Evolutionary conservation across 1,140 invertebrate genomes (phyloP).

Genomic region (Aphelenchoides fujianensis): DNA sequence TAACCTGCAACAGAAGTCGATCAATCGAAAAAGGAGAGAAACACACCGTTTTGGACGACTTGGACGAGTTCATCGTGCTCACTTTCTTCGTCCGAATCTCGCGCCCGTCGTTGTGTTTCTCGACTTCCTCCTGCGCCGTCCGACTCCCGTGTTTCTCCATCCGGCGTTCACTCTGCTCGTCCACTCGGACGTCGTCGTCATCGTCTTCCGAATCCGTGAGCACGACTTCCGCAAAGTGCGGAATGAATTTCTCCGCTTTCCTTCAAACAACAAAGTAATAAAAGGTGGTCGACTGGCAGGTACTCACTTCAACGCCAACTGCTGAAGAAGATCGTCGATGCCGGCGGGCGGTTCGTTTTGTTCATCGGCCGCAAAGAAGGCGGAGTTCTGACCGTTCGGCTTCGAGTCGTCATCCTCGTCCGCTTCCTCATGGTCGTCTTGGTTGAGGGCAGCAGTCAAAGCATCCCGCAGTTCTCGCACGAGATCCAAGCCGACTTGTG

Average conservation of each 20-base stretch:
- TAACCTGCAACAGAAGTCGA: constrained; percentile 6
- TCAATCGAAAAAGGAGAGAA: background rate
- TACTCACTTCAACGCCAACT: constrained; percentile 8
- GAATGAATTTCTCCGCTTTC: constrained; percentile 24
- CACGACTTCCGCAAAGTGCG: constrained; percentile 18
- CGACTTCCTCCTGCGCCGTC: constrained; percentile 29
- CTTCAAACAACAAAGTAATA: constrained; percentile 12
- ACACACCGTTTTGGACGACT: constrained; percentile 1
- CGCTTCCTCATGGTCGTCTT: background rate
- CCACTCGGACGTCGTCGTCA: constrained; percentile 24
- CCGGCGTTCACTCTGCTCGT: constrained; percentile 23
- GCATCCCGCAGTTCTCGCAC: background rate
- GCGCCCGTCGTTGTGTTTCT: constrained; percentile 16
- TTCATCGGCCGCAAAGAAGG: too few relatives aligned
- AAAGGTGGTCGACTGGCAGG: background rate
- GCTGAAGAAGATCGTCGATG: constrained; percentile 20
- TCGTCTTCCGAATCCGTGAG: constrained; percentile 32
- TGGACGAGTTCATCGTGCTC: constrained; percentile 20
- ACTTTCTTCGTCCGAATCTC: constrained; percentile 27
- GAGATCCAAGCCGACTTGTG: background rate
- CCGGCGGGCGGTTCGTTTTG: background rate
- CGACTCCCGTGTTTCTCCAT: constrained; percentile 21
- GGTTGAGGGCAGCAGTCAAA: background rate
- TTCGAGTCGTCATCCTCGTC: background rate
- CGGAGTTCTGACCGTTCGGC: background rate